Percentiles rank a stretch among this genome's conserved stretches.
These are phyloP conservation scores for Theristicus caerulescens DNA, from an alignment of 2,113 vertebrate species.

Conservation along the genomic window DNA sequence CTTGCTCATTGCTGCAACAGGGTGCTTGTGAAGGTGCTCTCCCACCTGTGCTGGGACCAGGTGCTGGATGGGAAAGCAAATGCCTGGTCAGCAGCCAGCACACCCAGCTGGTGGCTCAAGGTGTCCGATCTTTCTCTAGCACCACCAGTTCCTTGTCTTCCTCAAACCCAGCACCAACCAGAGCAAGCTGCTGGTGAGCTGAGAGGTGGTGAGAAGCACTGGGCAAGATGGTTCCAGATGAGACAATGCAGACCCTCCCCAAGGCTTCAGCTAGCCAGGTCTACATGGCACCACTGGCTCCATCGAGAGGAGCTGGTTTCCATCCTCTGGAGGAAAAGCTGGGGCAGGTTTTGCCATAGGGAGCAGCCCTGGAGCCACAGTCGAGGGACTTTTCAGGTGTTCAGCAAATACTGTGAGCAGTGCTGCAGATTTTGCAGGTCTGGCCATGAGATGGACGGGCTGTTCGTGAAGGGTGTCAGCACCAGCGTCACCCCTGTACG, in stretches of 20 bases:
- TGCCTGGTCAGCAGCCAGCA: not conserved
- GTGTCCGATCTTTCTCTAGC: not conserved
- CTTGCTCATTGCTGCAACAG: fast-evolving
- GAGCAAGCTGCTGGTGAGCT: not conserved
- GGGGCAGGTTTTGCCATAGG: not conserved
- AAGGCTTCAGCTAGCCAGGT: fast-evolving
- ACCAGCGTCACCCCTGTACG: not conserved
- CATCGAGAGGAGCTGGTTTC: fast-evolving
- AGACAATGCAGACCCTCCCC: not conserved
- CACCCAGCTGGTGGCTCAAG: not conserved
- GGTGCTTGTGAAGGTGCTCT: not conserved
- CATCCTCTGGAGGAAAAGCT: not conserved
- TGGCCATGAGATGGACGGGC: fast-evolving
- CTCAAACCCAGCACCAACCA: not conserved
- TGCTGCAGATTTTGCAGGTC: not conserved
- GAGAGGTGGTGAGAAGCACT: not conserved
- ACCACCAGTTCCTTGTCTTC: not conserved
- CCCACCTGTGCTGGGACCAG: fast-evolving
- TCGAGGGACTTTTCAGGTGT: not conserved
- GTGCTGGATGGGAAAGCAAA: fast-evolving
- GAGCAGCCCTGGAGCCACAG: not conserved
- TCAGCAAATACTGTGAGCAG: not conserved
- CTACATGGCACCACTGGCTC: fast-evolving
- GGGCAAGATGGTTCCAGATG: fast-evolving
- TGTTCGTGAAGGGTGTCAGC: fast-evolving